These are phyloP conservation scores for Enteromius mattozi DNA, from an alignment of 2,797 vertebrate species.

Conservation along the genomic window DNA sequence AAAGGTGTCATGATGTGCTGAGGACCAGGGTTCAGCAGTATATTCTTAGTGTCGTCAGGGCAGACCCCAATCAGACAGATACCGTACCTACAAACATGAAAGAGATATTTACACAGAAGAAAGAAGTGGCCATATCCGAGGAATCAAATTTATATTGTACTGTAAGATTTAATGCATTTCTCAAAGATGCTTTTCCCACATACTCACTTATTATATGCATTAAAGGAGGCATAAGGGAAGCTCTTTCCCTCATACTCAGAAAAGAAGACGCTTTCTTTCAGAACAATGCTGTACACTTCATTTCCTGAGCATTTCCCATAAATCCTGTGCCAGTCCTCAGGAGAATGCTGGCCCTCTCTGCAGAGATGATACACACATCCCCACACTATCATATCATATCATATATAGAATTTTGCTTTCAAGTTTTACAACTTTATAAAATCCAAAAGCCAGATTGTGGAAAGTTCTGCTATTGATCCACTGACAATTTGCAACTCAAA, in stretches of 20 bases:
- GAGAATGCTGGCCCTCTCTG: conserved; percentile 87
- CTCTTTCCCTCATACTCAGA: conserved; percentile 85
- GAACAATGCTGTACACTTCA: conserved; percentile 85
- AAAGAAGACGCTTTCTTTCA: conserved; percentile 88
- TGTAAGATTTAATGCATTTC: background rate
- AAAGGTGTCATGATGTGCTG: conserved; percentile 82
- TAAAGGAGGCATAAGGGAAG: conserved; percentile 86
- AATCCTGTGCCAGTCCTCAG: conserved; percentile 86
- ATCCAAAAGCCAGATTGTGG: background rate
- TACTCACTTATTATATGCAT: conserved; percentile 85
- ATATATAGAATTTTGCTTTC: background rate
- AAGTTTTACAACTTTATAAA: background rate
- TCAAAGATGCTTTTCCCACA: background rate
- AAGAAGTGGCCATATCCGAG: background rate
- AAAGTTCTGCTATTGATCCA: background rate
- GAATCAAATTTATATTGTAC: background rate
- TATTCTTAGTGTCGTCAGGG: conserved; percentile 85
- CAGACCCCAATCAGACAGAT: conserved; percentile 81
- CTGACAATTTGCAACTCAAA: background rate
- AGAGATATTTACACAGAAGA: background rate
- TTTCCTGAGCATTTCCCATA: conserved; percentile 87
- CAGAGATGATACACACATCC: conserved; percentile 62
- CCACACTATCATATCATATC: conserved; percentile 17
- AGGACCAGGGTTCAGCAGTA: conserved; percentile 87
- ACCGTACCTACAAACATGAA: conserved; percentile 38